Evolutionary conservation across 2,888 invertebrate species (phyloP).

Genomic region (Troides oblongomaculatus): DNA sequence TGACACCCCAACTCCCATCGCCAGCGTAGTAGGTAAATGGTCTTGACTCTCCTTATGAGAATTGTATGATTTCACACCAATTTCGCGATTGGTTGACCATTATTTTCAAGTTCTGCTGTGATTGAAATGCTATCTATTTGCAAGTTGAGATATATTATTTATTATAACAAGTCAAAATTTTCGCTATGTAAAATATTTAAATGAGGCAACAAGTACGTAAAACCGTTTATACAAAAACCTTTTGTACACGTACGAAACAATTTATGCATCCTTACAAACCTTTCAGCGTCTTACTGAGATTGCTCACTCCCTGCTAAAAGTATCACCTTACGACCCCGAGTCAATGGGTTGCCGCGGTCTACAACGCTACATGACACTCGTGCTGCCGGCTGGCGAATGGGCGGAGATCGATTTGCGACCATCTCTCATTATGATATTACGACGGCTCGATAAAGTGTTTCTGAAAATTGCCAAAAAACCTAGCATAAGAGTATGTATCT

Average conservation of each 20-base stretch:
- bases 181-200: neutral
- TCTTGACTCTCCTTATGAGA: too few species aligned
- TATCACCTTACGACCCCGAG: conserved; percentile 98
- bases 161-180: too few species aligned
- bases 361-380: conserved; percentile 94
- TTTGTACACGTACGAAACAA: neutral
- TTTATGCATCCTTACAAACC: neutral
- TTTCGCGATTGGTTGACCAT: too few species aligned
- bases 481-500: conserved; percentile 86
- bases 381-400: conserved; percentile 98
- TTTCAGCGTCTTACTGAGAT: conserved; percentile 94
- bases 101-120: too few species aligned
- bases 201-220: neutral
- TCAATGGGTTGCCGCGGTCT: conserved; percentile 98
- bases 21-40: too few species aligned
- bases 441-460: conserved; percentile 97
- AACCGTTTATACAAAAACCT: neutral
- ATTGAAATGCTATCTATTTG: too few species aligned
- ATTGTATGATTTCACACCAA: too few species aligned
- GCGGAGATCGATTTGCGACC: conserved; percentile 94
- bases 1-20: too few species aligned
- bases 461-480: conserved; percentile 98
- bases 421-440: conserved; percentile 92
- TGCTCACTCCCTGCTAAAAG: conserved; percentile 96
- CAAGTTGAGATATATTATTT: too few species aligned